A percentile compares a stretch with the other conserved stretches of the same genome.
Evolutionary conservation across 2,113 vertebrate genomes (phyloP).

Genomic region (Dinomys branickii): DNA sequence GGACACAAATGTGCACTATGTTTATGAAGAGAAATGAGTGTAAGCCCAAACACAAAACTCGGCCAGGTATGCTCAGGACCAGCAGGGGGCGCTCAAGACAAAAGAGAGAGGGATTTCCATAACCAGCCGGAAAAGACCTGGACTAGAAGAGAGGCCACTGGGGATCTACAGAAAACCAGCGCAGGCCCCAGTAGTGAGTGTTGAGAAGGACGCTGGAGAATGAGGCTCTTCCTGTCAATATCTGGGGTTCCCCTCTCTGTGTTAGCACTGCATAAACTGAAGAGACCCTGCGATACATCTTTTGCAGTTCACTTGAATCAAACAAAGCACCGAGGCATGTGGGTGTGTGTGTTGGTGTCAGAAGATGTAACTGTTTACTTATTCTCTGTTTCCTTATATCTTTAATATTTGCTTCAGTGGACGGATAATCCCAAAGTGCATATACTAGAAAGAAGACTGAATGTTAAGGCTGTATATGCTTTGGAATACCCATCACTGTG

Average conservation of each 20-base stretch:
- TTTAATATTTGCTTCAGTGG: too few species aligned
- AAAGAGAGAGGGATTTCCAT: not conserved
- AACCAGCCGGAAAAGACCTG: too few species aligned
- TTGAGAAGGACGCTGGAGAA: not conserved
- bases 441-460: not conserved
- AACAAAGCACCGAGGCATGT: not conserved
- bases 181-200: too few species aligned
- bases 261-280: not conserved
- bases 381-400: not conserved
- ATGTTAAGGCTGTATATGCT: not conserved
- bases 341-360: not conserved
- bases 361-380: not conserved
- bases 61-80: fast-evolving
- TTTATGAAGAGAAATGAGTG: not conserved
- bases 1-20: not conserved
- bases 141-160: not conserved
- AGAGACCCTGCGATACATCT: not conserved
- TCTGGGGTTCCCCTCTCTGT: not conserved
- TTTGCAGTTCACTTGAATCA: not conserved
- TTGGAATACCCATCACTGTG: not conserved
- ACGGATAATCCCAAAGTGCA: not conserved
- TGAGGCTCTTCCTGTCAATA: not conserved
- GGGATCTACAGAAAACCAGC: not conserved
- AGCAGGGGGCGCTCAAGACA: not conserved
- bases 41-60: not conserved